Conservation (phyloP, 2,888 invertebrate species). For the Gymnoscelis rufifasciata region DNA sequence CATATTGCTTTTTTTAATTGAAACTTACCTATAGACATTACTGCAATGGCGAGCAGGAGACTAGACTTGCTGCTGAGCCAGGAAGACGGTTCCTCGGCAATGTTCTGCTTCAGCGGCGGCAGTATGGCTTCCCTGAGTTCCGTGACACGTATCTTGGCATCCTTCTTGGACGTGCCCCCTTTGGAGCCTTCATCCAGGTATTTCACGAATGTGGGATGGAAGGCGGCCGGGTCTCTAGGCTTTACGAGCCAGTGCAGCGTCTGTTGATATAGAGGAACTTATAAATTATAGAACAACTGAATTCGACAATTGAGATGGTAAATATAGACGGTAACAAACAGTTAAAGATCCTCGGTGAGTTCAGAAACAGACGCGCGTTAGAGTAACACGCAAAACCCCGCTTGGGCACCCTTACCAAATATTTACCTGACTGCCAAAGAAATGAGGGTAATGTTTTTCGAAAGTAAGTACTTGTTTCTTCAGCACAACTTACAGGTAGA, state of each 20-base stretch:
- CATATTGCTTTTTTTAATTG: too few species aligned
- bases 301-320: too few species aligned
- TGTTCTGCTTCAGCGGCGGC: slow-evolving; percentile 75
- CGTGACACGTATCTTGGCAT: slow-evolving; percentile 80
- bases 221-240: slow-evolving; percentile 87
- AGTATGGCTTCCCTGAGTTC: slow-evolving; percentile 85
- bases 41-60: slow-evolving; percentile 83
- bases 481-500: too few species aligned
- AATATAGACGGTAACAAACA: too few species aligned
- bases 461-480: too few species aligned
- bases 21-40: slow-evolving; percentile 81
- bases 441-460: too few species aligned
- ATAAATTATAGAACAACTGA: background rate
- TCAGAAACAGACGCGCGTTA: too few species aligned
- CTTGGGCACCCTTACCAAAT: too few species aligned
- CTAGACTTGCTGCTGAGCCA: slow-evolving; percentile 85
- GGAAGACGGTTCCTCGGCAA: slow-evolving; percentile 78
- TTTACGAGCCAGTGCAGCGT: slow-evolving; percentile 90
- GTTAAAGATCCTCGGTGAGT: too few species aligned
- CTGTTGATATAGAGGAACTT: slow-evolving; percentile 38
- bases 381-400: too few species aligned
- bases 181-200: slow-evolving; percentile 86
- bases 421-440: too few species aligned
- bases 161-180: slow-evolving; percentile 86
- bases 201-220: slow-evolving; percentile 88